phyloP scores from a whole-genome alignment of 2,888 invertebrate genomes.

The Brenthis ino region DNA sequence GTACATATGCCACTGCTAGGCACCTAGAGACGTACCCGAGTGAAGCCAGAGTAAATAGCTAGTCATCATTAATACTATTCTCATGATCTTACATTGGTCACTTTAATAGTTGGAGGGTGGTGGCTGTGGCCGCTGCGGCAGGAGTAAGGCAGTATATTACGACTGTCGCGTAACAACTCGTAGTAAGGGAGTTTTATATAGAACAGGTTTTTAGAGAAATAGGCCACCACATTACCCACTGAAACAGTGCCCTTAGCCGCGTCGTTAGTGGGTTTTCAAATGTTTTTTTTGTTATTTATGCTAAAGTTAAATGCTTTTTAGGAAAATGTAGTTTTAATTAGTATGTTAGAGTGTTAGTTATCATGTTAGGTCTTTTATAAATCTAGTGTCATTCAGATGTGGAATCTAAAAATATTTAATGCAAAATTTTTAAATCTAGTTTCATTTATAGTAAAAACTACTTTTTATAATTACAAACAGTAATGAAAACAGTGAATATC shows the following conservation, averaged over 20 bases:
- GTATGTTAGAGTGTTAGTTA: neutral
- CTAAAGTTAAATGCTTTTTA: constrained; percentile 20
- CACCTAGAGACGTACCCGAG: no score
- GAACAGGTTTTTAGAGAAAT: constrained; percentile 28
- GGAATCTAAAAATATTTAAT: neutral
- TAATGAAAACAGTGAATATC: no score
- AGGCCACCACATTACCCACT: constrained; percentile 26
- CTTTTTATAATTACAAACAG: no score
- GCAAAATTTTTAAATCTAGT: no score
- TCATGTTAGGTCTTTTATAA: neutral
- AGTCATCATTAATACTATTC: no score
- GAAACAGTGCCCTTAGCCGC: constrained; percentile 30
- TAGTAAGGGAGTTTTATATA: constrained; percentile 14
- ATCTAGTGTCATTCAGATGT: neutral
- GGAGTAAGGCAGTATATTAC: neutral
- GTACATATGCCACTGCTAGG: no score
- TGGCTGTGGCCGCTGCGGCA: no score
- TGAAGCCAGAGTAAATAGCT: no score
- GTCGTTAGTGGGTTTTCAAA: constrained; percentile 26
- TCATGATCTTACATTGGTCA: no score
- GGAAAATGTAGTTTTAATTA: constrained; percentile 12
- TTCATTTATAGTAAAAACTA: no score
- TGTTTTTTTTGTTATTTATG: constrained; percentile 24
- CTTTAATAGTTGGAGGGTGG: no score
- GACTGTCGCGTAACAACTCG: neutral